Base-by-base conservation (phyloP, 2,888 invertebrate genomes). In the Caenorhabditis sp. region DNA sequence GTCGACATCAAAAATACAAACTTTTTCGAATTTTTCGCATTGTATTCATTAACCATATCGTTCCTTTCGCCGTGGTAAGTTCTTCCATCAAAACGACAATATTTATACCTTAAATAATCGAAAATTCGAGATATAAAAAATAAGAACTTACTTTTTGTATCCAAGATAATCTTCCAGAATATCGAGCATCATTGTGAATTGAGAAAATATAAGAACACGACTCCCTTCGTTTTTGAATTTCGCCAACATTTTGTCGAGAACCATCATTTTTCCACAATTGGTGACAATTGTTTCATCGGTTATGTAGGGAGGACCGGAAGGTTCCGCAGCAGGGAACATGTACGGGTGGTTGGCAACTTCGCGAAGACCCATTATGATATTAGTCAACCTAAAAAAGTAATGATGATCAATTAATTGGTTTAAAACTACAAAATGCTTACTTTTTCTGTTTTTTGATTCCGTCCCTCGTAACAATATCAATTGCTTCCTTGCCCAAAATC, bases 1-100 rank as follows among this genome's bases (percentile, higher is more conserved):
- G 73, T 74, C 12, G 69, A 69, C 65, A 74, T 49, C 59, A 74
- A 26, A 43, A 69, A 74, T 17, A 68, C 38, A 52, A 73, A 73
- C 23, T 50, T 65, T 52, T 69, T 53, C 31, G 73, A 68, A 10
- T 60, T 63, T 20, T 56, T 57, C 4, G 61, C 17, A 20, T 67
- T 67, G 61, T 49, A 67, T 4, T 60, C 54, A 2, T 2, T 14
- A 0, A 66, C 49, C 21, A 43, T 38, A 7, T 54, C 20, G 12
- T 49, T 25, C 20, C 64, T 20, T n/a, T 64, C 64, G 7, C 59
- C 63, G 7, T 49, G 26, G 1, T 20, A 1, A 3, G 57, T 27
- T 0, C 3, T 8, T 12, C 63, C 63, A 49, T 63, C 63, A 23
- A 63, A 57, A 7, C 63, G 63, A 20, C 63, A 57, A 52, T 63